Conservation (phyloP, 1,140 invertebrate genomes). For the Lamellibrachia luymesi region DNA sequence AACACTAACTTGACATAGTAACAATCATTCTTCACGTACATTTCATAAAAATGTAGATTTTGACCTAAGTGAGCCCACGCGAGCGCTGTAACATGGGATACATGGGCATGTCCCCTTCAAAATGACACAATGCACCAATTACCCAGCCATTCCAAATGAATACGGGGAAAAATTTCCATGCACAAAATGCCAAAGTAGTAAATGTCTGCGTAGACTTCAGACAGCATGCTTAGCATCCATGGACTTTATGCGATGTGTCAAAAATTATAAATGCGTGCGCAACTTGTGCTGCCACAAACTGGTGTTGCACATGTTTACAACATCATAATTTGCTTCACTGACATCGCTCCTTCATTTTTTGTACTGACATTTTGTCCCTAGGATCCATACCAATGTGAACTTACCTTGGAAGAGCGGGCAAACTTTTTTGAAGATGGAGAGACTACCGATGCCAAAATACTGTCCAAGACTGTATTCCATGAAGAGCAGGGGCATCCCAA, state of each 20-base stretch:
- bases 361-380: not conserved
- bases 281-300: not conserved
- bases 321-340: not conserved
- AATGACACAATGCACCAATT: not conserved
- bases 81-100: not conserved
- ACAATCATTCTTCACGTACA: not conserved
- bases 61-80: not conserved
- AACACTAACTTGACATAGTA: not conserved
- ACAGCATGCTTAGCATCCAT: no score
- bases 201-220: not conserved
- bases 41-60: not conserved
- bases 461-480: conserved; percentile 33
- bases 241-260: not conserved
- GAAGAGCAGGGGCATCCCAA: conserved; percentile 36
- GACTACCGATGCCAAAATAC: conserved; percentile 31
- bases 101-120: not conserved
- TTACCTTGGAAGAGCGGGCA: conserved; percentile 58
- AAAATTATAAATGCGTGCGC: not conserved
- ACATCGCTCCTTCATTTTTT: not conserved
- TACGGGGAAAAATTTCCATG: not conserved
- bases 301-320: not conserved
- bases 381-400: not conserved
- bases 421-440: conserved; percentile 60
- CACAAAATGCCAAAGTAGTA: not conserved
- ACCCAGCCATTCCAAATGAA: not conserved